Conservation (phyloP, 2,797 vertebrate species). For the Hybognathus amarus region DNA sequence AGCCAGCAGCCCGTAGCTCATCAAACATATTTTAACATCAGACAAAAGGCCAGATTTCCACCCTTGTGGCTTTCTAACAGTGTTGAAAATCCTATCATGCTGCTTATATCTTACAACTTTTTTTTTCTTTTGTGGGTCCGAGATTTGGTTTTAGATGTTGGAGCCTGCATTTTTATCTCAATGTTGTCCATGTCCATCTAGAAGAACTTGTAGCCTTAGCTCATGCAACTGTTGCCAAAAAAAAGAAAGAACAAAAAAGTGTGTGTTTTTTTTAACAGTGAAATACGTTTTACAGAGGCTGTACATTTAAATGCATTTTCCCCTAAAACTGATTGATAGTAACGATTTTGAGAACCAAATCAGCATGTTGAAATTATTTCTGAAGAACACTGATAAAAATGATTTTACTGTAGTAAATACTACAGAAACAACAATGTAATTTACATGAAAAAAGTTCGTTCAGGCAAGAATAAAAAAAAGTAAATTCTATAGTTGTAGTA, state of each 20-base stretch:
- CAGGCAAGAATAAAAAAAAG: no score
- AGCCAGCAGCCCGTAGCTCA: conserved; percentile 75
- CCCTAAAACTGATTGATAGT: background rate
- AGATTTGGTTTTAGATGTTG: background rate
- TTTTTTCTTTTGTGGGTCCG: conserved; percentile 62
- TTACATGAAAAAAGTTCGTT: no score
- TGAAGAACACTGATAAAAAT: background rate
- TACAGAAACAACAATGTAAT: no score
- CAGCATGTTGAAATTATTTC: background rate
- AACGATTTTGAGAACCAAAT: background rate
- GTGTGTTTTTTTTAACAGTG: background rate
- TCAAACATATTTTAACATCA: conserved; percentile 78
- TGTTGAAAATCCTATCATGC: conserved; percentile 75
- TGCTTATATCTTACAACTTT: conserved; percentile 70
- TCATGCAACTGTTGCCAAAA: background rate
- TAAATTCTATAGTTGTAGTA: no score
- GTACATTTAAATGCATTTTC: background rate
- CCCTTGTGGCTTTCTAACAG: conserved; percentile 72
- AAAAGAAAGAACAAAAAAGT: background rate
- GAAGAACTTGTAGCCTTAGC: background rate
- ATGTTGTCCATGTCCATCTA: background rate
- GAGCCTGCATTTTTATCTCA: background rate
- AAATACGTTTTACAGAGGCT: background rate
- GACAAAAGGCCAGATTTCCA: conserved; percentile 78
- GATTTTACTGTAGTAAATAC: no score